Evolutionary conservation across 2,113 vertebrate genomes (phyloP), one percentile per base, ranked within the genome.

Genomic region (Psilopsiagon aurifrons): DNA sequence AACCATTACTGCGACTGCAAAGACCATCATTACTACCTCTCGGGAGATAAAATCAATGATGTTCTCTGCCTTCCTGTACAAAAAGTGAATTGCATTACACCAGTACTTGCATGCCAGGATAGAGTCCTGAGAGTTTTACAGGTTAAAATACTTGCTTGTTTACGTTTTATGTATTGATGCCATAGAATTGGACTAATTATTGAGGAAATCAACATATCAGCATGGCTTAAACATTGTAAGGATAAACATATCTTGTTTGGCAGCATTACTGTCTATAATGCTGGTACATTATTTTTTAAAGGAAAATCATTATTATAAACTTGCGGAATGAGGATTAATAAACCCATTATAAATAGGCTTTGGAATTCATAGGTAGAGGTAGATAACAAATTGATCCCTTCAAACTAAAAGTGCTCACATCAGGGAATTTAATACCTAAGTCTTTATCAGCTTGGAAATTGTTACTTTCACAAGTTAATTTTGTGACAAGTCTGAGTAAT

Each of bases 1-100:
- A 99, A 99, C 97, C 99, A 99, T 97, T 99, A 99, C 92, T 99
- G 98, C 81, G 99, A 99, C 97, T 99, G 99, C 98, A 99, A 99
- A 97, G 99, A 99, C 95, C 98, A 99, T 75, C 98, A 99, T 97
- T 99, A 99, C 86, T 99, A 98, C 96, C 97, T 99, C 2, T 99
- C 99, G 9, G 99, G 99, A 94, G 99, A 99, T 97, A 99, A 99
- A 98, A 99, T 99, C 97, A 99, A 98, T n/a, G 99, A 99, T 39
- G 98, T 99, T n/a, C 97, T 98, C 74, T 99, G 99, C 96, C 98
- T 99, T 91, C 98, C 99, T 5, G 98, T 97, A 7, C 99, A 99
- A 86, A 98, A 97, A 83, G 71, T 98, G 64, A 95, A 97, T 35
- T 95, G 90, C 16, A 97, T 98, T 7, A 95, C 98, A 7, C 99